Conservation (phyloP, 2,888 invertebrate genomes). For the Oscheius sp. region DNA sequence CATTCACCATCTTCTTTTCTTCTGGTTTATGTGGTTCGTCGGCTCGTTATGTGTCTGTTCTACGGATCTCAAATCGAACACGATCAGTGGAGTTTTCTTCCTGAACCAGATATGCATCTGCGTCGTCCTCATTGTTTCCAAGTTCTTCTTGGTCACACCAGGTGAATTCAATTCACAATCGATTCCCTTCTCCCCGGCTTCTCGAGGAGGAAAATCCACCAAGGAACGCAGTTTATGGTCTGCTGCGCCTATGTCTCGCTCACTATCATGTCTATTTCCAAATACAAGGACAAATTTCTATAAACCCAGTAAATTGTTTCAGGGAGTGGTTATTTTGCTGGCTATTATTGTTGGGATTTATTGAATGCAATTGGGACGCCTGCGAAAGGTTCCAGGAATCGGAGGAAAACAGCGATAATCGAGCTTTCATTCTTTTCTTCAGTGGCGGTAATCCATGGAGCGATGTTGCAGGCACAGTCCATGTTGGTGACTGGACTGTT, state of each 20-base stretch:
- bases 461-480: neutral
- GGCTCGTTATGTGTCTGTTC: slow-evolving; percentile 70
- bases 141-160: slow-evolving; percentile 63
- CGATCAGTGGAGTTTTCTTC: slow-evolving; percentile 67
- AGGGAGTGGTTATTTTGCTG: slow-evolving; percentile 19
- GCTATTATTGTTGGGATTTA: slow-evolving; percentile 18
- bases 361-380: slow-evolving; percentile 22
- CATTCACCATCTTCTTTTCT: slow-evolving; percentile 60
- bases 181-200: slow-evolving; percentile 66
- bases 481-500: too few species aligned
- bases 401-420: too few species aligned
- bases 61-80: slow-evolving; percentile 69
- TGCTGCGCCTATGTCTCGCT: slow-evolving; percentile 67
- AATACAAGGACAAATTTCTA: slow-evolving; percentile 35
- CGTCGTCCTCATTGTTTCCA: slow-evolving; percentile 65
- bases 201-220: slow-evolving; percentile 67
- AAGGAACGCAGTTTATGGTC: slow-evolving; percentile 66
- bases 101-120: slow-evolving; percentile 70
- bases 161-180: slow-evolving; percentile 26
- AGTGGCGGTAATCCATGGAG: slow-evolving; percentile 9
- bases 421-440: too few species aligned
- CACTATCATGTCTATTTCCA: slow-evolving; percentile 57
- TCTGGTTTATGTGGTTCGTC: slow-evolving; percentile 71
- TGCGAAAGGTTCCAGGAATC: neutral
- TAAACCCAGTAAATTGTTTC: neutral